phyloP scores from a whole-genome alignment of 2,797 vertebrate species.

The Stomatorhinus walkeri region DNA sequence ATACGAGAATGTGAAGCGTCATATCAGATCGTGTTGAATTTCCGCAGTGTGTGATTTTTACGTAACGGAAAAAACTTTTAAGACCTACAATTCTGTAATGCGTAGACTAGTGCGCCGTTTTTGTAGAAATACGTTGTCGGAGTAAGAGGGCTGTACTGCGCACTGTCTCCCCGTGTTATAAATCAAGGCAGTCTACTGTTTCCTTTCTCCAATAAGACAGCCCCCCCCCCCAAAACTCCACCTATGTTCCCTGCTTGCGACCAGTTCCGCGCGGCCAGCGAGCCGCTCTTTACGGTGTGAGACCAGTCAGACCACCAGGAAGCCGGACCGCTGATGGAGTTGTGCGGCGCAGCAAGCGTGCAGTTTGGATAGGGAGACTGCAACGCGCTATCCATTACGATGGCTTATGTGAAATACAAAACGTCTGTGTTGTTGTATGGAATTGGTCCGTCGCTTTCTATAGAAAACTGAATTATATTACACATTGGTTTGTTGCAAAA shows the following conservation, averaged over 20 bases:
- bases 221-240: conserved; percentile 24
- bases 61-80: neutral
- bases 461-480: conserved; percentile 4
- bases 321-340: conserved; percentile 30
- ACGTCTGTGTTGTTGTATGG: conserved; percentile 54
- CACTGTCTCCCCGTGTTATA: neutral
- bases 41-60: neutral
- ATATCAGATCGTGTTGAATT: neutral
- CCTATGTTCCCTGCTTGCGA: conserved; percentile 46
- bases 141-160: neutral
- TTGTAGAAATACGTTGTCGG: neutral
- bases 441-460: conserved; percentile 36
- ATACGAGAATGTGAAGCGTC: neutral
- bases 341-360: neutral
- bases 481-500: neutral
- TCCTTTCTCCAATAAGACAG: conserved; percentile 44
- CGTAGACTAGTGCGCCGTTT: neutral
- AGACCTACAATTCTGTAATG: neutral
- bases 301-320: conserved; percentile 66
- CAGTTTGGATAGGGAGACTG: conserved; percentile 40
- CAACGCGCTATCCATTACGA: conserved; percentile 42
- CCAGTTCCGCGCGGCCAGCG: conserved; percentile 42
- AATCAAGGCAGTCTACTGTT: conserved; percentile 16
- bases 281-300: neutral
- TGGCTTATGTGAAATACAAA: neutral